A percentile compares a stretch with the other conserved stretches of the same genome.
Conservation (phyloP, 2,113 vertebrate genomes). For the Noctilio leporinus region DNA sequence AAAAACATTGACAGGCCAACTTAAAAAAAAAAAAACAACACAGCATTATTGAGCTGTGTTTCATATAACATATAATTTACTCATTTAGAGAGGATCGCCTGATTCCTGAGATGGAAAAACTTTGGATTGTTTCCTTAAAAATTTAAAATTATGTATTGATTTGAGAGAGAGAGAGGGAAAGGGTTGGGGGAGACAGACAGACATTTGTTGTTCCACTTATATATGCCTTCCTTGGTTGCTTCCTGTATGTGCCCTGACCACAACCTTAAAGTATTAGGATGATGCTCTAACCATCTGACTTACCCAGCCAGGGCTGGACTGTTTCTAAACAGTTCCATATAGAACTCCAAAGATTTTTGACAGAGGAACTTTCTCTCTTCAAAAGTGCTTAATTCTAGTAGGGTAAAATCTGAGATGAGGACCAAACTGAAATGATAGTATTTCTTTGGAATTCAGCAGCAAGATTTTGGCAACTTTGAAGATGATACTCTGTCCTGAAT, state of each 20-base stretch:
- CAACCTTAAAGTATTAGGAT: too few species aligned
- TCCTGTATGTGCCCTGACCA: too few species aligned
- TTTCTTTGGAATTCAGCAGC: not conserved
- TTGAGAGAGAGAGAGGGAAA: too few species aligned
- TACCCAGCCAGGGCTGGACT: not conserved
- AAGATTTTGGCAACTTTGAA: not conserved
- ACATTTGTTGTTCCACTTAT: too few species aligned
- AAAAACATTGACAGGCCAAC: not conserved
- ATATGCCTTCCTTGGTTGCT: too few species aligned
- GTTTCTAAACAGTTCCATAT: not conserved
- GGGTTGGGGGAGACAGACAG: too few species aligned
- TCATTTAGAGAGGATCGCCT: not conserved
- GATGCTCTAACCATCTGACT: too few species aligned
- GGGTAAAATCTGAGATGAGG: not conserved
- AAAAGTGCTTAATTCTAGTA: not conserved
- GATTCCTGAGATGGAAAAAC: not conserved
- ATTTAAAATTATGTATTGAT: too few species aligned
- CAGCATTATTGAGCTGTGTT: not conserved
- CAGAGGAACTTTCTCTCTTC: not conserved
- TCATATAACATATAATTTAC: not conserved
- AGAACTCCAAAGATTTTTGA: conserved; percentile 2
- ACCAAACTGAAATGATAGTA: not conserved
- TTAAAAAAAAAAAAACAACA: not conserved
- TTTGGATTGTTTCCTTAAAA: not conserved
- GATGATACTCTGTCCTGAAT: not conserved